Percentiles rank a stretch among this genome's conserved stretches.
Conservation (phyloP, 2,888 invertebrate genomes). For the Galerucella pusilla region DNA sequence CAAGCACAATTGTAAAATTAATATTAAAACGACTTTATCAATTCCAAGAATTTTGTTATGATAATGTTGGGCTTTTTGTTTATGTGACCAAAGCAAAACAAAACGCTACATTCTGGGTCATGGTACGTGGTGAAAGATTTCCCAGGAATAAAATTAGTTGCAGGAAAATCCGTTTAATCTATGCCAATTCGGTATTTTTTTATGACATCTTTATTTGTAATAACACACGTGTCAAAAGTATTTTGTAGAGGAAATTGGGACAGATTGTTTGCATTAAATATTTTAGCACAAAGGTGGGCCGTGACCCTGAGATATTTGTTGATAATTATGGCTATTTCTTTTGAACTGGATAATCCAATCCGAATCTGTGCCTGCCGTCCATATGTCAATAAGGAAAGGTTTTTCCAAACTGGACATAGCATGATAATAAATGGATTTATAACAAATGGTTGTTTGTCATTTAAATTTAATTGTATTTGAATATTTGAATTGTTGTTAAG, state of each 20-base stretch:
- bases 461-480: no score
- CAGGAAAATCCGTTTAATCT: neutral
- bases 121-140: neutral
- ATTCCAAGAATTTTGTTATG: neutral
- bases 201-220: neutral
- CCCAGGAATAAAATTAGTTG: neutral
- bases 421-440: neutral
- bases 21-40: neutral
- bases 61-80: neutral
- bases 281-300: no score
- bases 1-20: neutral
- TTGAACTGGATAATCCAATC: neutral
- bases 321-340: no score
- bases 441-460: neutral
- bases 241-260: neutral
- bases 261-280: no score
- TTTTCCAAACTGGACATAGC: neutral
- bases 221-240: neutral
- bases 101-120: neutral
- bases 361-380: neutral
- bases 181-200: neutral
- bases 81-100: neutral
- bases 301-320: no score
- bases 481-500: no score
- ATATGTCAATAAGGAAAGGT: neutral